These are phyloP conservation scores for Volucella inanis DNA, from an alignment of 2,888 invertebrate species.

Conservation along the genomic window DNA sequence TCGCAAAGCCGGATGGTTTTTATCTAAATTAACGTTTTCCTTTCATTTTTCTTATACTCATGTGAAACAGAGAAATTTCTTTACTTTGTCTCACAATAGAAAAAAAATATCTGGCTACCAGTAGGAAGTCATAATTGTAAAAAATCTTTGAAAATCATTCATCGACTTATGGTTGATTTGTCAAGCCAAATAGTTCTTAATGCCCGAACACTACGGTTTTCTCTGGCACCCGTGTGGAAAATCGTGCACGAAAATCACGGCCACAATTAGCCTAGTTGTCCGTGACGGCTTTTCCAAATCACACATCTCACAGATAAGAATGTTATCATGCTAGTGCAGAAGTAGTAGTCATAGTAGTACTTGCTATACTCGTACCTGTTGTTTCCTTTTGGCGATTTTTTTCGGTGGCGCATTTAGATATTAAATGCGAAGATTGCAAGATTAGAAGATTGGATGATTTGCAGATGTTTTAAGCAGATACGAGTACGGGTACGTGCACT, in stretches of 20 bases:
- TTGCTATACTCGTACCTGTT: neutral
- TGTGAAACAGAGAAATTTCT: neutral
- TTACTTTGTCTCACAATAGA: neutral
- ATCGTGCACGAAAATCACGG: slow-evolving; percentile 67
- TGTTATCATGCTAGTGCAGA: slow-evolving; percentile 56
- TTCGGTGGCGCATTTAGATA: slow-evolving; percentile 66
- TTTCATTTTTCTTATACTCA: slow-evolving; percentile 31
- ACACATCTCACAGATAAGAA: slow-evolving; percentile 64
- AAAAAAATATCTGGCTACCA: neutral
- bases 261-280: slow-evolving; percentile 71
- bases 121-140: slow-evolving; percentile 26
- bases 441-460: slow-evolving; percentile 63
- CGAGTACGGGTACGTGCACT: no score
- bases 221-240: neutral
- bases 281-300: slow-evolving; percentile 53
- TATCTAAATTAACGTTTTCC: slow-evolving; percentile 70
- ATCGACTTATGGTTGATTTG: slow-evolving; percentile 55
- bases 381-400: slow-evolving; percentile 68
- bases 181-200: slow-evolving; percentile 30
- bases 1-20: slow-evolving; percentile 55
- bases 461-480: neutral
- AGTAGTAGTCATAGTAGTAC: no score
- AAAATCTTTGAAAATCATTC: slow-evolving; percentile 29
- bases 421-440: slow-evolving; percentile 45
- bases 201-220: slow-evolving; percentile 19